Base-by-base conservation (phyloP, 2,888 invertebrate genomes). In the Lithophane ornitopus region DNA sequence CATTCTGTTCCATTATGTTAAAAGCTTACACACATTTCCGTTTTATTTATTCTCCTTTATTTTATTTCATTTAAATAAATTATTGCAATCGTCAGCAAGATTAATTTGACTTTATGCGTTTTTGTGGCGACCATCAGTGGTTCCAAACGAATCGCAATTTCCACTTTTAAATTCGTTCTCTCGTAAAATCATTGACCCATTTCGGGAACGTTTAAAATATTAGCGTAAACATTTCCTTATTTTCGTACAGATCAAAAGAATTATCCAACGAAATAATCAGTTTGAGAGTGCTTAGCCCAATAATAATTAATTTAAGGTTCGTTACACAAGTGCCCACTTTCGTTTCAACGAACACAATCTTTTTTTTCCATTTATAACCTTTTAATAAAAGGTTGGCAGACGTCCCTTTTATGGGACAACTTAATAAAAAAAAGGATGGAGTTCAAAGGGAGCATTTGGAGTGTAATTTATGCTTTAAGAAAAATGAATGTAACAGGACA, bases 401-500 rank as follows among this genome's bases (percentile, higher is more conserved):
- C 86, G 83, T 85, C 81, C 88, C 74, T 89, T 86, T 88, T 87
- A 86, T 86, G 81, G 88, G 89, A 88, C 88, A 91, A 91, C 88
- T 91, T 92, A 91, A 92, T 92, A 92, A 84, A 90, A 84, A 90
- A 90, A 87, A 87, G 89, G 89, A 88, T 87, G 81, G 80, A 90
- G 89, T 90, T 90, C 89, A 90, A 89, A 89, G 87, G 87, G 85
- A 89, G 87, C 88, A 81, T 91, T 88, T 84, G 72, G 77, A 83
- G 84, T 87, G 90, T 91, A 93, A 93, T 93, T 92, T 93, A 94
- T 93, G 91, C 89, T 86, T 49, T 82, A 87, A 87, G 88, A 91
- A 91, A 93, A 92, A 91, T 91, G 91, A 91, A 91, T 88, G 88
- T 89, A 85, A 87, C 82, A 86, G 84, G 87, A 91, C 93, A 94